Evolutionary conservation across 2,888 invertebrate species (phyloP), one percentile per base, ranked within the genome.

Genomic region (Eupithecia abbreviata): DNA sequence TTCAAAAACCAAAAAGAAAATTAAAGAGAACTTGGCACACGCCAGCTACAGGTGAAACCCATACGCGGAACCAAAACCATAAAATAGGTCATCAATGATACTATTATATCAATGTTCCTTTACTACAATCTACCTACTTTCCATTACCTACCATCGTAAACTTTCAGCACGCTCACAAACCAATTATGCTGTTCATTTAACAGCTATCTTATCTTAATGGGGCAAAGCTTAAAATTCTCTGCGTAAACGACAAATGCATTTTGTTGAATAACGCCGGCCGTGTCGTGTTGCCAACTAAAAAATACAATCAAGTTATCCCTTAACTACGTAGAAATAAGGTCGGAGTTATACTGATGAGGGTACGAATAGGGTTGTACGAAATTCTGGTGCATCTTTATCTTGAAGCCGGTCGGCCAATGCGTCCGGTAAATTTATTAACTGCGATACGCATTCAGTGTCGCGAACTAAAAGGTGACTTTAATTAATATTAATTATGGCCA

Each of bases 401-500:
- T 90, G 85, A 90, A 89, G 90, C 89, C 90, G 90, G 90, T 90
- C 90, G 90, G 87, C 89, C 90, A 90, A 91, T 92, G 92, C 91
- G 89, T 87, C 85, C 90, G 88, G 90, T 90, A 92, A 93, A 95
- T 95, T 95, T 94, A 95, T 95, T 94, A 93, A 94, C 93, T 90
- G 93, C 93, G 95, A 94, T 95, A 94, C 93, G 93, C 92, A 90
- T 93, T 93, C 92, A 91, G 90, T 93, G 93, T 93, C 91, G 91
- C 91, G 87, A 90, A 89, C 91, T 93, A 91, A 93, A 93, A 94
- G 93, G 92, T 91, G 93, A 92, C 92, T 93, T 92, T 93, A 95
- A 94, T 94, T 94, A 93, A 94, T 94, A 95, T 95, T 94, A 94
- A 95, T 94, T 93, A 94, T 91, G 88, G 90, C 92, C 93, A 93